phyloP scores from a whole-genome alignment of 2,888 invertebrate genomes.

The Philhelius pedissequus region DNA sequence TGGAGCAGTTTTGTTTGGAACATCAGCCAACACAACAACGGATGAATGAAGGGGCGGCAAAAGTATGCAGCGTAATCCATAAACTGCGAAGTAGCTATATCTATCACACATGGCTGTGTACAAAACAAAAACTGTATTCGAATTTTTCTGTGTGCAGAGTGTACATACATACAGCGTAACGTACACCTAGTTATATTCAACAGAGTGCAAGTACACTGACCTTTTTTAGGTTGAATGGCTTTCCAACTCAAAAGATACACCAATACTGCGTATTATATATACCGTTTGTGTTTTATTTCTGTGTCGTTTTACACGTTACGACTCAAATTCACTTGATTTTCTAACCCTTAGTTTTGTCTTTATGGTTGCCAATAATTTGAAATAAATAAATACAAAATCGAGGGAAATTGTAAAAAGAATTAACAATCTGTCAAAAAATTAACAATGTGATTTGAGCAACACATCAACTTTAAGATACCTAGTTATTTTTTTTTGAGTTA shows the following conservation, averaged over 20 bases:
- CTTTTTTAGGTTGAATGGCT: conserved; percentile 68
- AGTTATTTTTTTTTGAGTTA: no score
- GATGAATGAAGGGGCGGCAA: not conserved
- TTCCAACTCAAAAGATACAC: conserved; percentile 54
- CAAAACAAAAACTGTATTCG: not conserved
- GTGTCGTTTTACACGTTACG: conserved; percentile 50
- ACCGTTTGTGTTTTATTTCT: conserved; percentile 32
- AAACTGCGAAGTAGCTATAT: conserved; percentile 20
- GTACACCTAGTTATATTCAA: conserved; percentile 43
- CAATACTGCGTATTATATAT: conserved; percentile 55
- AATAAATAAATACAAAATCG: not conserved
- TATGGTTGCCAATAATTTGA: not conserved
- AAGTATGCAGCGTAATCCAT: conserved; percentile 13
- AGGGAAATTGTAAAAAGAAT: not conserved
- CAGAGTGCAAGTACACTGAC: conserved; percentile 65
- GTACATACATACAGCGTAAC: no score
- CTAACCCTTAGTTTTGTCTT: conserved; percentile 18
- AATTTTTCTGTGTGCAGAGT: not conserved
- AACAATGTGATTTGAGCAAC: no score
- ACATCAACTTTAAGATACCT: no score
- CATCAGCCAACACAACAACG: not conserved
- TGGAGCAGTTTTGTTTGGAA: conserved; percentile 1
- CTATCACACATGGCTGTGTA: conserved; percentile 4
- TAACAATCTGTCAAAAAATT: no score
- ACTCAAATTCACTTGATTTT: conserved; percentile 49